Evolutionary conservation across 2,113 vertebrate genomes (phyloP), one percentile per base, ranked within the genome.

Genomic region (Pterocles gutturalis): DNA sequence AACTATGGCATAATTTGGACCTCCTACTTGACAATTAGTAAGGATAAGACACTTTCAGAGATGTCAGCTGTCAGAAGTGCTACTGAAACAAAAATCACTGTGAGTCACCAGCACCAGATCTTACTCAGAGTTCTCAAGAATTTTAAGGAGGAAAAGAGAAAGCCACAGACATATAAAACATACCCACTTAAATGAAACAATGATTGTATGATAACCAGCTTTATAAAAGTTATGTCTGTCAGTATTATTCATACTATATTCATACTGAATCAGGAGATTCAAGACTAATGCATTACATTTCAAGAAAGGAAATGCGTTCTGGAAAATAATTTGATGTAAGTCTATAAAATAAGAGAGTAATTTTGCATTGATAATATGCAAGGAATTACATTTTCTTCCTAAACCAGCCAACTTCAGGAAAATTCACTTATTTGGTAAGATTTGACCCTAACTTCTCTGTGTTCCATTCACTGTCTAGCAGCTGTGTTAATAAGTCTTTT

Each of bases 11-110:
- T 80, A 88, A 92, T 93, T 94, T 93, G 90, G 86, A 76, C 31
- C 45, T 90, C 61, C 58, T 73, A 41, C 54, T 91, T 82, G 75
- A 58, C 75, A 91, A 79, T 94, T 90, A 93, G 82, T 58, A 65
- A 90, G 58, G n/a, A 79, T 73, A 34, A 87, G 41, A 73, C 51
- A 46, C 26, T 86, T 86, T 34, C 65, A 90, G 70, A 93, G 62
- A 76, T 54, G 28, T 61, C 89, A 96, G 73, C 78, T 96, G 66
- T 96, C 81, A 91, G 58, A 87, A 91, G n/a, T 62, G 89, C 45
- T 93, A 91, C 70, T 87, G 89, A 89, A 94, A 91, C n/a, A 95
- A 89, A 92, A 88, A 66, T 24, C 60, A 38, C 60, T 53, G 38
- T 95, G 87, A 96, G 61, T 91, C 91, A 96, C 36, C 48, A 85